Conservation (phyloP, 2,113 vertebrate genomes). For the Athene noctua region DNA sequence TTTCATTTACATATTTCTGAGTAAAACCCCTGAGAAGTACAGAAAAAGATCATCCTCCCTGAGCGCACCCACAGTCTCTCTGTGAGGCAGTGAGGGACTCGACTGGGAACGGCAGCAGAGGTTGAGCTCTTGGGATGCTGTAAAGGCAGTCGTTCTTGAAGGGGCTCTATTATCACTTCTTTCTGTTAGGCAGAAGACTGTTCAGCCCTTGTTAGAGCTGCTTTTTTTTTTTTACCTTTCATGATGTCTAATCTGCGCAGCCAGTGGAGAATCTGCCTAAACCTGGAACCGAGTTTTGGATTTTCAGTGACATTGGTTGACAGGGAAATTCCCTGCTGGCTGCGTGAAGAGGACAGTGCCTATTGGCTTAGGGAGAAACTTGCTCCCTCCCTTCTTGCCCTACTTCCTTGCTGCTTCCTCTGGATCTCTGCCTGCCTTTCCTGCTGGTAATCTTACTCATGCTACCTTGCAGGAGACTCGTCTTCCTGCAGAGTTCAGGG, state of each 20-base stretch:
- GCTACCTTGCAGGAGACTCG: neutral
- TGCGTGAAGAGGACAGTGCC: neutral
- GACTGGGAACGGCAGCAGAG: accelerated
- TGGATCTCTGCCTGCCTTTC: neutral
- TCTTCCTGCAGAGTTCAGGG: neutral
- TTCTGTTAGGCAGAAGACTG: neutral
- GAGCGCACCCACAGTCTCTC: accelerated
- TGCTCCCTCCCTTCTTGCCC: neutral
- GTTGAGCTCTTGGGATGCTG: neutral
- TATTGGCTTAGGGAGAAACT: neutral
- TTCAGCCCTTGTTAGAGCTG: neutral
- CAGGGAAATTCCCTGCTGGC: neutral
- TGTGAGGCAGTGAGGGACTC: accelerated
- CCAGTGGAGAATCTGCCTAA: neutral
- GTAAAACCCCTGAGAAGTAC: neutral
- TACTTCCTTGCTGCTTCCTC: neutral
- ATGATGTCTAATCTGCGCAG: neutral
- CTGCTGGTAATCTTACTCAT: neutral
- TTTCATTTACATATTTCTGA: neutral
- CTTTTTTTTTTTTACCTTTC: neutral
- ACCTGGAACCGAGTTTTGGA: neutral
- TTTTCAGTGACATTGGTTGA: neutral
- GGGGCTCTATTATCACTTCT: neutral
- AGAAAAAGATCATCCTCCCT: neutral
- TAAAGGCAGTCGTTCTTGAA: neutral